These are phyloP conservation scores for Enteromius paludinosus DNA, from an alignment of 2,797 vertebrate genomes.

Conservation along the genomic window DNA sequence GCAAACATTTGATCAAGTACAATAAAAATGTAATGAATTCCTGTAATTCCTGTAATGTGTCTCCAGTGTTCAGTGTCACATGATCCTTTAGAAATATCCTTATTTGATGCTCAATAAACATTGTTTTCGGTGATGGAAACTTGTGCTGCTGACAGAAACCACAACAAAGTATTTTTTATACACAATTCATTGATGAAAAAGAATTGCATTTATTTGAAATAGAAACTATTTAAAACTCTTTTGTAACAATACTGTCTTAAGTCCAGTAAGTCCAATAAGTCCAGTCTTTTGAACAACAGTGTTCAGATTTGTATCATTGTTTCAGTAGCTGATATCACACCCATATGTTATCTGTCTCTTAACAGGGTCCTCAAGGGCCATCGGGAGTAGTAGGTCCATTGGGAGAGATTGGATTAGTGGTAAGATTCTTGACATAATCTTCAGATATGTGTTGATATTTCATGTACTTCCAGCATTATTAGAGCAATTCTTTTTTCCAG, in stretches of 20 bases:
- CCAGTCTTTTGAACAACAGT: neutral
- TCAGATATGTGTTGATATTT: neutral
- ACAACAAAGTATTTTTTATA: neutral
- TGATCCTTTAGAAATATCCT: neutral
- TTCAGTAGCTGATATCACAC: neutral
- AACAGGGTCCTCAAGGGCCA: slow-evolving; percentile 87
- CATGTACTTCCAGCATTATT: neutral
- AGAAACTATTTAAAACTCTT: neutral
- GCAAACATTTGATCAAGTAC: neutral
- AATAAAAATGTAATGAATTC: neutral
- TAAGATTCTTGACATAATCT: slow-evolving; percentile 69
- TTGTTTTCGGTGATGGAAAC: neutral
- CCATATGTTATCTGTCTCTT: slow-evolving; percentile 34
- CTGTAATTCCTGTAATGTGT: neutral
- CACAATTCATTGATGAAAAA: neutral
- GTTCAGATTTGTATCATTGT: neutral
- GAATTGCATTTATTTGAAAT: neutral
- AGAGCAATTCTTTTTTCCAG: neutral
- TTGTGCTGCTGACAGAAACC: neutral
- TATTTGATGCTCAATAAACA: neutral
- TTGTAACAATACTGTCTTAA: neutral
- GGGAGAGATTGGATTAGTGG: slow-evolving; percentile 88
- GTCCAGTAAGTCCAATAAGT: too few species aligned
- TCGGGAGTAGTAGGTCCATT: slow-evolving; percentile 83
- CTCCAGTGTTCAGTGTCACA: neutral